phyloP scores from a whole-genome alignment of 2,797 vertebrate species.

The Muraenolepis orangiensis region DNA sequence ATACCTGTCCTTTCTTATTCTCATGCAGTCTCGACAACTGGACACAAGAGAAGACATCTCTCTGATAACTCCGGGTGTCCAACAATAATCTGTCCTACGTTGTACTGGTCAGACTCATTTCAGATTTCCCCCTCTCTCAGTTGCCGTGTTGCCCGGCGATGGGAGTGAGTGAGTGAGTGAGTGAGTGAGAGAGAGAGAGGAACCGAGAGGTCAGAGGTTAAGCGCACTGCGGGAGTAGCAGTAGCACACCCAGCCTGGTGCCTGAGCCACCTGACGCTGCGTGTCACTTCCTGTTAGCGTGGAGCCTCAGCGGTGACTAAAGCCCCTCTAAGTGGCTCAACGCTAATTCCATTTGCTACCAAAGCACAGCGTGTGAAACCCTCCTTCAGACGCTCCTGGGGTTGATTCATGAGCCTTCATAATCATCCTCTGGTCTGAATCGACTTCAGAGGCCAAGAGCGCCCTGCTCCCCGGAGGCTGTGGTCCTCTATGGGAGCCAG shows the following conservation, averaged over 20 bases:
- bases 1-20: conserved; percentile 47
- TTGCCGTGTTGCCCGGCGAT: conserved; percentile 10
- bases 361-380: conserved; percentile 42
- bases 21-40: conserved; percentile 60
- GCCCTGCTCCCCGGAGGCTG: conserved; percentile 19
- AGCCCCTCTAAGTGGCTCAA: conserved; percentile 63
- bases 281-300: conserved; percentile 77
- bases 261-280: conserved; percentile 72
- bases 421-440: conserved; percentile 55
- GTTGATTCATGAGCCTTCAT: no score
- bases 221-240: conserved; percentile 4
- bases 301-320: conserved; percentile 64
- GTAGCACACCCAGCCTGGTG: conserved; percentile 14
- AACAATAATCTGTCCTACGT: no score
- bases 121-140: conserved; percentile 4
- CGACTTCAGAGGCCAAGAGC: conserved; percentile 25
- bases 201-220: conserved; percentile 12
- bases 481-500: conserved; percentile 18
- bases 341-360: conserved; percentile 47
- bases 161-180: no score
- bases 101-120: conserved; percentile 28
- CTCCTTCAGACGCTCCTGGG: conserved; percentile 28
- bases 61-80: no score
- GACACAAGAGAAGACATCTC: conserved; percentile 62
- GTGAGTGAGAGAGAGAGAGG: neutral